phyloP scores from a whole-genome alignment of 2,888 invertebrate genomes.

The Chydorus sphaericus region DNA sequence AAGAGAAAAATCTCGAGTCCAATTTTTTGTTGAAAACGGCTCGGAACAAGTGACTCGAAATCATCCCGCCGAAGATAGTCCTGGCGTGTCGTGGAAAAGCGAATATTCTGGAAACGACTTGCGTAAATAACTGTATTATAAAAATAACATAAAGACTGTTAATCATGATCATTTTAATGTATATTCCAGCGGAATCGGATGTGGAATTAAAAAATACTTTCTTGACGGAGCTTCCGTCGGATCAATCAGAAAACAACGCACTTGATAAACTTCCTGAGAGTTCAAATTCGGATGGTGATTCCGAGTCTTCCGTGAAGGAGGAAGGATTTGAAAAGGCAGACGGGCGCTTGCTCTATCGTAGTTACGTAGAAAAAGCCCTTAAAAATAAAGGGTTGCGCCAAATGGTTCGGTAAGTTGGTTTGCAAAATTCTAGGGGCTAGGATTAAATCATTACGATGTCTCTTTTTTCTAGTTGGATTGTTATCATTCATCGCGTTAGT shows the following conservation, averaged over 20 bases:
- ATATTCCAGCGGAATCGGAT: background rate
- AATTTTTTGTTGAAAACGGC: slow-evolving; percentile 7
- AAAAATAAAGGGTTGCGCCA: slow-evolving; percentile 75
- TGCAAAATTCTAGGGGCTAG: background rate
- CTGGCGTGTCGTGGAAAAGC: background rate
- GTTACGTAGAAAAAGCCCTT: slow-evolving; percentile 72
- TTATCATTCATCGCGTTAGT: slow-evolving; percentile 8
- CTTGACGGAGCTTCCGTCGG: background rate
- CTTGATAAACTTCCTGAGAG: background rate
- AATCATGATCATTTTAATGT: background rate
- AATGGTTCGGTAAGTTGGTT: slow-evolving; percentile 37
- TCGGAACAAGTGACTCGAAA: background rate
- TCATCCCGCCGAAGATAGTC: background rate
- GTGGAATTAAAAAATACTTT: background rate
- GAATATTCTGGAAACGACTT: slow-evolving; percentile 2
- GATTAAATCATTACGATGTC: background rate
- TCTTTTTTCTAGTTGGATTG: slow-evolving; percentile 5
- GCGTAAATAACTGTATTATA: background rate
- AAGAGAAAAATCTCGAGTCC: slow-evolving; percentile 5
- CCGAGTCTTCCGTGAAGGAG: background rate
- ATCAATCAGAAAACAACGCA: background rate
- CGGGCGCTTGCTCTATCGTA: slow-evolving; percentile 31
- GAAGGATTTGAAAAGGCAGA: background rate
- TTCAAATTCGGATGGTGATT: background rate
- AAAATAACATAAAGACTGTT: background rate